Evolutionary conservation across 2,888 invertebrate species (phyloP), one percentile per base, ranked within the genome.

Genomic region (Phasia obesa): DNA sequence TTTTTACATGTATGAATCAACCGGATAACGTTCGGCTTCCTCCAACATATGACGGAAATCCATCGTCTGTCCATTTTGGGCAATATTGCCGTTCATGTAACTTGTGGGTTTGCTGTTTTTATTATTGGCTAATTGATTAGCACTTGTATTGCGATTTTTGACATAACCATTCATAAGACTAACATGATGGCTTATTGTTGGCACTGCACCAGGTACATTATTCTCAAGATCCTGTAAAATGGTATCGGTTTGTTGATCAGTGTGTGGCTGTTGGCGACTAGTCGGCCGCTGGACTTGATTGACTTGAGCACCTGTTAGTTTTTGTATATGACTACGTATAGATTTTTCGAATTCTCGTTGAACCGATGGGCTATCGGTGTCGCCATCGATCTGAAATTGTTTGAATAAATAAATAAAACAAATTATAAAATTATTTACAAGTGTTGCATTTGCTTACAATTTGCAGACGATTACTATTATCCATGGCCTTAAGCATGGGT

Each of bases 401-500:
- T 4, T 44, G 4, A 44, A 44, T 1, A 17, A 44, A 1, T 17
- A n/a, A n/a, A n/a, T n/a, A n/a, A n/a, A n/a, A n/a, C n/a, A n/a
- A n/a, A n/a, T n/a, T n/a, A n/a, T n/a, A n/a, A n/a, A n/a, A n/a
- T n/a, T n/a, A n/a, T n/a, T n/a, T n/a, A n/a, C n/a, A n/a, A n/a
- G n/a, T n/a, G n/a, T 17, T 1, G 6, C 6, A 27, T 55, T 47
- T 42, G 13, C 95, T 94, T 92, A 97, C 97, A 88, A 98, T 97
- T 83, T 95, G 95, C 59, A 98, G 93, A 62, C 98, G 93, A 88
- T 94, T 95, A 84, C 95, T 94, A 86, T 94, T 95, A 88, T 98
- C 98, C 91, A 98, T 92, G 1, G 93, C 93, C 91, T 97, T 97
- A 74, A 98, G 93, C 96, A 98, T 96, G 1, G 97, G 97, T 86